Conservation (phyloP, 2,888 invertebrate species). For the Machimus atricapillus region DNA sequence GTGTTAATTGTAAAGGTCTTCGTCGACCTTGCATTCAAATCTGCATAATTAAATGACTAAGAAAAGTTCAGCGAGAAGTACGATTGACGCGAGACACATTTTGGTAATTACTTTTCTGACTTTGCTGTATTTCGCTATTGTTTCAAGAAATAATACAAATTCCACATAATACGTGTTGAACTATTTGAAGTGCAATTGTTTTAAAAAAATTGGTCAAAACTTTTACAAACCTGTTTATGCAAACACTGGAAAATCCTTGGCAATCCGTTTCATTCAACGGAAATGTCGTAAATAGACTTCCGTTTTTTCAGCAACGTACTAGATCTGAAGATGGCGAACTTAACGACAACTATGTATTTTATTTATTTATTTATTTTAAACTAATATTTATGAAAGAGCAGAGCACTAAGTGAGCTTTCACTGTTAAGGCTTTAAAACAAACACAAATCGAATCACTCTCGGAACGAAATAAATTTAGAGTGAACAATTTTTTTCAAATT, state of each 20-base stretch:
- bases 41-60: not conserved
- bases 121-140: not conserved
- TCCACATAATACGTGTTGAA: not conserved
- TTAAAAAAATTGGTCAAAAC: not conserved
- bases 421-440: not conserved
- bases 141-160: not conserved
- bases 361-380: too few relatives aligned
- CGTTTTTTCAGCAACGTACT: not conserved
- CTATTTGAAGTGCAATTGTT: not conserved
- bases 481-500: not conserved
- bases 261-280: not conserved
- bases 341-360: not conserved
- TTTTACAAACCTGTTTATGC: not conserved
- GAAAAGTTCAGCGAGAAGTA: not conserved
- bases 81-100: not conserved
- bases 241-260: not conserved
- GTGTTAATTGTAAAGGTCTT: not conserved
- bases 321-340: not conserved
- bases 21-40: not conserved
- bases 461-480: not conserved
- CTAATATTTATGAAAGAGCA: not conserved
- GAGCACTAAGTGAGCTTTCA: not conserved
- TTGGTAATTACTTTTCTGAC: not conserved
- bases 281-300: not conserved
- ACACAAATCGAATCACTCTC: not conserved